A percentile compares a stretch with the other conserved stretches of the same genome.
Conservation (phyloP, 1,140 invertebrate genomes). For the Acyrthosiphon pisum region DNA sequence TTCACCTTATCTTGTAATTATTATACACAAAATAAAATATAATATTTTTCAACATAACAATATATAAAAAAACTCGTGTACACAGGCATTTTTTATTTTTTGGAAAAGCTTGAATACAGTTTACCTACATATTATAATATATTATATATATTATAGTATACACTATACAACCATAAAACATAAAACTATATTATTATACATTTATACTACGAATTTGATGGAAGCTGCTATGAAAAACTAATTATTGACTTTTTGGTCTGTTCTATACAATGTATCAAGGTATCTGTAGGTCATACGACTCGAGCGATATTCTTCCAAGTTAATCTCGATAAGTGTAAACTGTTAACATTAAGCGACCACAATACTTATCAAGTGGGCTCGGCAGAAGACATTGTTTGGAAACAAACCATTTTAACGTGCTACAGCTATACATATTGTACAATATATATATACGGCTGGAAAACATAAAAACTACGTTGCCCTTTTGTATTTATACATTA, state of each 20-base stretch:
- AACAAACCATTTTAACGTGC: background rate
- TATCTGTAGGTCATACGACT: background rate
- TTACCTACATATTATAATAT: too few relatives aligned
- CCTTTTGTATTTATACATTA: background rate
- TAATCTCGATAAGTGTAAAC: background rate
- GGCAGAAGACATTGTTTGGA: background rate
- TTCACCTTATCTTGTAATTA: background rate
- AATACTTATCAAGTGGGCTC: too few relatives aligned
- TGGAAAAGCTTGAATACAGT: too few relatives aligned
- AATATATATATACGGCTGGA: background rate
- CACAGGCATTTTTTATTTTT: background rate
- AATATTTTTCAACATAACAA: background rate
- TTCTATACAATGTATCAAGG: too few relatives aligned
- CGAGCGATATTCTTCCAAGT: background rate
- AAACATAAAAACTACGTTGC: background rate
- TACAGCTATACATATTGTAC: background rate
- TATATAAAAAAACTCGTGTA: background rate
- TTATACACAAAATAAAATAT: background rate
- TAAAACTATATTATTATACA: background rate
- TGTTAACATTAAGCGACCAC: background rate
- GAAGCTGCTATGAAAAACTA: background rate
- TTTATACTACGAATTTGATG: background rate
- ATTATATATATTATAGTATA: too few relatives aligned
- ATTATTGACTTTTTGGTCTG: background rate
- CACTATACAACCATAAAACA: background rate